phyloP scores from a whole-genome alignment of 2,888 invertebrate genomes.

The Stictocephala bisonia region DNA sequence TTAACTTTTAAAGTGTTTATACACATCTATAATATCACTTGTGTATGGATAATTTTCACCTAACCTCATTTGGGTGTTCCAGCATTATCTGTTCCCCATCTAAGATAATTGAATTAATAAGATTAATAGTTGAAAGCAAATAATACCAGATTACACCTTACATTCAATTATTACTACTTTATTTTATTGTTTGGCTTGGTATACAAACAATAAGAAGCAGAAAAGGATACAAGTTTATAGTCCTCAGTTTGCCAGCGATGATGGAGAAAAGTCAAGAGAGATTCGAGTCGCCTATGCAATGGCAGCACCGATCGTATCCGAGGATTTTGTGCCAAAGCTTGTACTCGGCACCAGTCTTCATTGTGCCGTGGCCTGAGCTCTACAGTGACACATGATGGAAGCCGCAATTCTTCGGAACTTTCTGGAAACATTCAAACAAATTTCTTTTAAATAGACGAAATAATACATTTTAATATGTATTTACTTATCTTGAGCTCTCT shows the following conservation, averaged over 20 bases:
- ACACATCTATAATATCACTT: no score
- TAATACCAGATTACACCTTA: no score
- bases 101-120: no score
- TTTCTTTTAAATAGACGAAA: conserved; percentile 38
- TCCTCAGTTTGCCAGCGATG: conserved; percentile 73
- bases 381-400: conserved; percentile 82
- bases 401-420: conserved; percentile 77
- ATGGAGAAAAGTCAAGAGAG: conserved; percentile 78
- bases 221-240: conserved; percentile 71
- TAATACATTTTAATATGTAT: conserved; percentile 45
- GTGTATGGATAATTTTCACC: no score
- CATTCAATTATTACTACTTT: no score
- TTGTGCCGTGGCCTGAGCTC: conserved; percentile 82
- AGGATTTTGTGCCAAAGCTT: conserved; percentile 90
- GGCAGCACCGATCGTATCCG: conserved; percentile 79
- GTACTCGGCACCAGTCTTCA: conserved; percentile 85
- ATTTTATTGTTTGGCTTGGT: no score
- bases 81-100: no score
- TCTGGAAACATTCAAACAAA: conserved; percentile 65
- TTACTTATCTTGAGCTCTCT: conserved; percentile 7
- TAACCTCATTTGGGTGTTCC: no score
- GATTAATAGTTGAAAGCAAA: not conserved
- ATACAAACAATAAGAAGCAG: not conserved
- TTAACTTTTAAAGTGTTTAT: no score
- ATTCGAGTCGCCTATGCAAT: conserved; percentile 78